Conservation (phyloP, 2,797 vertebrate genomes). For the Synaphobranchus kaupii region DNA sequence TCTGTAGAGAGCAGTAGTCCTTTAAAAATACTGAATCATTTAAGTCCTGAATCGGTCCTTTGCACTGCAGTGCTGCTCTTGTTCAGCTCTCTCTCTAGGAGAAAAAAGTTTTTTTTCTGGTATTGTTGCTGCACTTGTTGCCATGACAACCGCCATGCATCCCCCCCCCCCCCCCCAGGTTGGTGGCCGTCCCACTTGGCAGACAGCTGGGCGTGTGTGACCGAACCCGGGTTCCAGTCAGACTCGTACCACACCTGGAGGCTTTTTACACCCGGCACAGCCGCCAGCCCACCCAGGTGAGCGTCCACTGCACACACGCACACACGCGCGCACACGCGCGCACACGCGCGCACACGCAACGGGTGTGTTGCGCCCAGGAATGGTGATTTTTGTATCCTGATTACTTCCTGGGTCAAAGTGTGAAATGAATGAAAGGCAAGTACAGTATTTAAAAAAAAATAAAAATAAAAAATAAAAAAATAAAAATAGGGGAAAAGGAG, state of each 20-base stretch:
- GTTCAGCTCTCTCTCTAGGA: too few relatives aligned
- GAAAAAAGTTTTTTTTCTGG: too few relatives aligned
- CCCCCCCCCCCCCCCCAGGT: conserved; percentile 62
- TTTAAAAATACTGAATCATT: too few relatives aligned
- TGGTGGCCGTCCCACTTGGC: conserved; percentile 78
- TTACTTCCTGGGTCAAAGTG: not conserved
- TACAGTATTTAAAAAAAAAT: not conserved
- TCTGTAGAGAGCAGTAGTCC: not conserved
- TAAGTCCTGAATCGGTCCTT: too few relatives aligned
- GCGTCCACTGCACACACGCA: not conserved
- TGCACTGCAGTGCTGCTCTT: too few relatives aligned
- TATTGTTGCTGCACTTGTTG: conserved; percentile 14
- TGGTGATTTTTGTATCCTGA: not conserved
- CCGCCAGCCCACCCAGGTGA: conserved; percentile 56
- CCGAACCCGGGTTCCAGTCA: conserved; percentile 57
- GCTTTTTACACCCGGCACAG: conserved; percentile 67
- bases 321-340: too few relatives aligned
- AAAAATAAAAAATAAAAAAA: too few relatives aligned
- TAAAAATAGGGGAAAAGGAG: too few relatives aligned
- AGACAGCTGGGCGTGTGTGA: conserved; percentile 80
- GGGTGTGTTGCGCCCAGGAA: not conserved
- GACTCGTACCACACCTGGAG: conserved; percentile 72
- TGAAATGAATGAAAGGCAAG: not conserved
- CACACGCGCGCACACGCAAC: too few relatives aligned
- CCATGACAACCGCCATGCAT: not conserved